Conservation (phyloP, 2,888 invertebrate genomes). For the Ennomos quercinarius region DNA sequence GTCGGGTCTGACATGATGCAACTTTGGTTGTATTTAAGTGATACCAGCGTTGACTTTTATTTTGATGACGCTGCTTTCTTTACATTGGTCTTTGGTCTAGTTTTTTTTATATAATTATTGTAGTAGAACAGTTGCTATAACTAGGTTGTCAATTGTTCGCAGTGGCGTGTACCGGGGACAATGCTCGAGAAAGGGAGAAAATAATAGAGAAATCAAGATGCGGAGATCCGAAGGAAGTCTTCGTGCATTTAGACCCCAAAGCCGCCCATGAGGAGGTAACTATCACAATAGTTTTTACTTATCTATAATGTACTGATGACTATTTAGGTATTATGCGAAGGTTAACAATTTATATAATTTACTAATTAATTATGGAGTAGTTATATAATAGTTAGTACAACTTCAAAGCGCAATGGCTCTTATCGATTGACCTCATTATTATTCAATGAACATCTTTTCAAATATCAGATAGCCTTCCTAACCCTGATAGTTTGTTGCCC, state of each 20-base stretch:
- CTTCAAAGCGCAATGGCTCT: constrained; percentile 34
- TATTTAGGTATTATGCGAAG: neutral
- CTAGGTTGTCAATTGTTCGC: constrained; percentile 45
- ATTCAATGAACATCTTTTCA: constrained; percentile 25
- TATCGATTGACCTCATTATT: constrained; percentile 44
- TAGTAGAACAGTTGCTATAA: constrained; percentile 2
- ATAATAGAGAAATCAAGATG: constrained; percentile 72
- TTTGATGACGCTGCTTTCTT: constrained; percentile 15
- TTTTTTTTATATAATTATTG: too few species aligned
- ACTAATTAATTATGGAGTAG: neutral
- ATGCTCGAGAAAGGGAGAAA: constrained; percentile 59
- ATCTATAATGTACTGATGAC: neutral
- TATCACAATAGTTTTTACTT: constrained; percentile 11
- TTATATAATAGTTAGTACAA: constrained; percentile 9
- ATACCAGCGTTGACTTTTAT: constrained; percentile 2
- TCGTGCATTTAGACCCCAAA: constrained; percentile 63
- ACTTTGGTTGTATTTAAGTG: constrained; percentile 24
- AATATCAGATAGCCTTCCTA: constrained; percentile 12
- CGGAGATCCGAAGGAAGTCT: constrained; percentile 74
- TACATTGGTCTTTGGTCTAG: neutral
- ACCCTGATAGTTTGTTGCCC: constrained; percentile 30
- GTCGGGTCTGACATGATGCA: constrained; percentile 28
- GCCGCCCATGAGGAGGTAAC: constrained; percentile 71
- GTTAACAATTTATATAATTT: neutral
- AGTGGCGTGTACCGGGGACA: constrained; percentile 67